Percentiles rank a stretch among this genome's conserved stretches.
These are phyloP conservation scores for Liposcelis brunnea DNA, from an alignment of 2,888 invertebrate species.

Conservation along the genomic window DNA sequence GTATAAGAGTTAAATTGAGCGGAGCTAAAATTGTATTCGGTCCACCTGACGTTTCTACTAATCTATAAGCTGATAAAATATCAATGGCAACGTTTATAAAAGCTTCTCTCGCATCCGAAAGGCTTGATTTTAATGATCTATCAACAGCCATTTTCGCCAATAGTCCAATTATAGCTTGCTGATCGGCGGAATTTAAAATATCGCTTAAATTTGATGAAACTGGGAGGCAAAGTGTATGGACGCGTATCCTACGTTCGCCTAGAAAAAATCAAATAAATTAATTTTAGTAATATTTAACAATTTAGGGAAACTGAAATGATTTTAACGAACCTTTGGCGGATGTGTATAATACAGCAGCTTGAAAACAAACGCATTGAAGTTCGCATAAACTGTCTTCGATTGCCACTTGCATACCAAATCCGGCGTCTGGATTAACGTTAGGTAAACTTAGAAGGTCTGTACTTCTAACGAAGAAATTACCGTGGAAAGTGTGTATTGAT, in stretches of 20 bases:
- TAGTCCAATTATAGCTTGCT: conserved; percentile 80
- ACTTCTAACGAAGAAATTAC: conserved; percentile 97
- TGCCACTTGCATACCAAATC: conserved; percentile 93
- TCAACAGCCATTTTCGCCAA: conserved; percentile 97
- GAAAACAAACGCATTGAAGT: conserved; percentile 81
- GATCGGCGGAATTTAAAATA: conserved; percentile 77
- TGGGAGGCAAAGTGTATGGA: conserved; percentile 91
- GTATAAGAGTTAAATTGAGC: conserved; percentile 59
- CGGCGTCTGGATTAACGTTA: conserved; percentile 95
- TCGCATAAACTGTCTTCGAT: conserved; percentile 84
- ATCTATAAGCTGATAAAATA: conserved; percentile 57
- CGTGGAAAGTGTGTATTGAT: conserved; percentile 95
- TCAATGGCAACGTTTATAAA: conserved; percentile 90
- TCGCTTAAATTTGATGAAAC: conserved; percentile 71
- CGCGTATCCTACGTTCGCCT: conserved; percentile 91
- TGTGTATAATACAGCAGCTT: conserved; percentile 93
- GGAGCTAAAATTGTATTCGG: conserved; percentile 54
- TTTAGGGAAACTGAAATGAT: too few relatives aligned
- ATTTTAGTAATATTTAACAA: too few relatives aligned
- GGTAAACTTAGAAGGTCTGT: conserved; percentile 91
- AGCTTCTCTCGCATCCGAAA: conserved; percentile 90
- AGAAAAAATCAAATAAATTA: conserved; percentile 17
- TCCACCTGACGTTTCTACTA: conserved; percentile 31
- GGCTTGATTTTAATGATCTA: conserved; percentile 63
- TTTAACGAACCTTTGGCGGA: conserved; percentile 56